phyloP scores from a whole-genome alignment of 1,140 invertebrate genomes.

The Trichonephila clavata region DNA sequence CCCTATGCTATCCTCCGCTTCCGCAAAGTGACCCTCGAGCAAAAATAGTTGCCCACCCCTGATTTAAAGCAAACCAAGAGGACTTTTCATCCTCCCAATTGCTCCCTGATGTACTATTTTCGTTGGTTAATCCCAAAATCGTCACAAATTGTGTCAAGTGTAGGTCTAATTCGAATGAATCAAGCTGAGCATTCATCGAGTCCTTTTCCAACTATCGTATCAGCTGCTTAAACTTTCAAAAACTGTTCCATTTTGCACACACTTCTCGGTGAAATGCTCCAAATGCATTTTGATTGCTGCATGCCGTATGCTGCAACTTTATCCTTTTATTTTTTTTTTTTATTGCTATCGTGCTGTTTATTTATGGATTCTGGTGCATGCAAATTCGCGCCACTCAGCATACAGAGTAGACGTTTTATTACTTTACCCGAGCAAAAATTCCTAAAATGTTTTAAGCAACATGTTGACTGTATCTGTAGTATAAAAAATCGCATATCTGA shows the following conservation, averaged over 20 bases:
- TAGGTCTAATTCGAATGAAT: too few relatives aligned
- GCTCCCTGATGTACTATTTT: too few relatives aligned
- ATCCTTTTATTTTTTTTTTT: neutral
- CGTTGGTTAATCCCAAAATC: too few relatives aligned
- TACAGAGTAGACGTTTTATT: neutral
- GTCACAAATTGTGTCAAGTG: too few relatives aligned
- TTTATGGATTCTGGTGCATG: neutral
- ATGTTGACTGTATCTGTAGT: neutral
- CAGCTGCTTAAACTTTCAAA: constrained; percentile 20
- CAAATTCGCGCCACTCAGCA: neutral
- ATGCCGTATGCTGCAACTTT: neutral
- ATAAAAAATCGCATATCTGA: neutral
- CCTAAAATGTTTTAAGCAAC: neutral
- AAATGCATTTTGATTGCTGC: neutral
- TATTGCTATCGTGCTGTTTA: neutral
- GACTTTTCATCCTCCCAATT: too few relatives aligned
- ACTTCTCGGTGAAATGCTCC: neutral
- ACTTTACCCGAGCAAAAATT: neutral
- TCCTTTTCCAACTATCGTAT: neutral
- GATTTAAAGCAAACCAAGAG: too few relatives aligned
- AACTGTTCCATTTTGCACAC: neutral
- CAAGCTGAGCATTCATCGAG: too few relatives aligned
- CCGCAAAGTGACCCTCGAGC: too few relatives aligned
- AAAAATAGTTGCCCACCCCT: too few relatives aligned
- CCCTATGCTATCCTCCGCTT: too few relatives aligned